A percentile compares a stretch with the other conserved stretches of the same genome.
phyloP scores from a whole-genome alignment of 2,888 invertebrate genomes.

The Andrena praecox region DNA sequence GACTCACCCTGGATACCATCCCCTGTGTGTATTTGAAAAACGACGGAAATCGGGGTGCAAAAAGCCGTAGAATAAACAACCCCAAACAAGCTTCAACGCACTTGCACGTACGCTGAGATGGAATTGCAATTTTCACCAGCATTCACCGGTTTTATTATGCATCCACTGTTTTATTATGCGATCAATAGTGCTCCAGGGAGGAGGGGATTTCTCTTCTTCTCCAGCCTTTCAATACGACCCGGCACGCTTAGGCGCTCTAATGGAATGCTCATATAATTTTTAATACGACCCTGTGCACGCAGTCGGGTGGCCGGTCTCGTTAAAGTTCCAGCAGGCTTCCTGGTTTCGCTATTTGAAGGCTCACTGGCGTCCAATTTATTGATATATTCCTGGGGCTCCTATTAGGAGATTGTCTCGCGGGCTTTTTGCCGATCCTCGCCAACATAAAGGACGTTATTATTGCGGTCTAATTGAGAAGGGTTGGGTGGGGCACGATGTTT shows the following conservation, averaged over 20 bases:
- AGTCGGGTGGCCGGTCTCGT: neutral
- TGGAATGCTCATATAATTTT: slow-evolving; percentile 29
- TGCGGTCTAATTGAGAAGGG: slow-evolving; percentile 34
- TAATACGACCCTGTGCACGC: slow-evolving; percentile 4
- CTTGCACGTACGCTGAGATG: neutral
- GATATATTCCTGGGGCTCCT: neutral
- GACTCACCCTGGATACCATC: too few relatives aligned
- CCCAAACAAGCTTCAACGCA: neutral
- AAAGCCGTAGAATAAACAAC: neutral
- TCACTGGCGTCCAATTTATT: slow-evolving; percentile 22
- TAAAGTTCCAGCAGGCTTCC: slow-evolving; percentile 4
- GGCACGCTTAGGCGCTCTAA: neutral
- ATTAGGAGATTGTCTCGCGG: neutral
- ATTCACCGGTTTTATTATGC: slow-evolving; percentile 32
- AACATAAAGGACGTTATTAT: slow-evolving; percentile 23
- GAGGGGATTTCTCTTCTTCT: neutral
- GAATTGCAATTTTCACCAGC: neutral
- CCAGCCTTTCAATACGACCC: neutral
- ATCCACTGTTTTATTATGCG: slow-evolving; percentile 39
- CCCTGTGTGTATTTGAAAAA: too few relatives aligned
- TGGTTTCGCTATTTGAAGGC: neutral
- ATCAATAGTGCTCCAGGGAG: slow-evolving; percentile 25
- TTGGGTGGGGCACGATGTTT: neutral
- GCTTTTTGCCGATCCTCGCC: neutral
- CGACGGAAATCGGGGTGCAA: neutral